These are phyloP conservation scores for Sorex fumeus DNA, from an alignment of 2,113 vertebrate genomes.

Conservation along the genomic window DNA sequence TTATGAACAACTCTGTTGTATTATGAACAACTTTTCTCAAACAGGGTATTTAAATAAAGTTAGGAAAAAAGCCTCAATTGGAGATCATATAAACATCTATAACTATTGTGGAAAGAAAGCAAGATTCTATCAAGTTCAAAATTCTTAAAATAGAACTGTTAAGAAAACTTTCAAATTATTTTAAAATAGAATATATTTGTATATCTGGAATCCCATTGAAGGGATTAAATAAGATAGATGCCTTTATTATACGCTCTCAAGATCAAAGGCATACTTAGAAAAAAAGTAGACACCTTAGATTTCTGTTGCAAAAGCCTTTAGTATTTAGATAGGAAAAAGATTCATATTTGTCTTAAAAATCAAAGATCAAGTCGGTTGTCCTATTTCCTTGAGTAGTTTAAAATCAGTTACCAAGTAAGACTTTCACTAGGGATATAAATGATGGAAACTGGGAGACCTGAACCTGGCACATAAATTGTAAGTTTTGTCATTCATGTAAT, in stretches of 20 bases:
- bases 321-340: slow-evolving; percentile 34
- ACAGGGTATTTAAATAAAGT: no score
- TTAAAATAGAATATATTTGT: slow-evolving; percentile 7
- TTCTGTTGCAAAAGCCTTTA: not conserved
- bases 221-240: slow-evolving; percentile 6
- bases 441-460: not conserved
- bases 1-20: no score
- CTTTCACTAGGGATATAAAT: not conserved
- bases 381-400: not conserved
- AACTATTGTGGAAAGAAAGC: slow-evolving; percentile 29
- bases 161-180: no score
- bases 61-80: not conserved
- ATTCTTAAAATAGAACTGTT: slow-evolving; percentile 32
- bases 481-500: slow-evolving; percentile 57
- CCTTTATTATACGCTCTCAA: slow-evolving; percentile 45
- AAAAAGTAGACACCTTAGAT: slow-evolving; percentile 36
- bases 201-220: not conserved
- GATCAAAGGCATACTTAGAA: not conserved
- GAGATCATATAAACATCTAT: not conserved
- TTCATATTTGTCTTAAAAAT: not conserved
- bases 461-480: not conserved
- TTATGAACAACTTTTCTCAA: no score
- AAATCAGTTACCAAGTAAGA: not conserved
- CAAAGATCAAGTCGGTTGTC: not conserved
- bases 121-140: slow-evolving; percentile 30